phyloP scores from a whole-genome alignment of 2,113 vertebrate species.

The Catagonus wagneri region DNA sequence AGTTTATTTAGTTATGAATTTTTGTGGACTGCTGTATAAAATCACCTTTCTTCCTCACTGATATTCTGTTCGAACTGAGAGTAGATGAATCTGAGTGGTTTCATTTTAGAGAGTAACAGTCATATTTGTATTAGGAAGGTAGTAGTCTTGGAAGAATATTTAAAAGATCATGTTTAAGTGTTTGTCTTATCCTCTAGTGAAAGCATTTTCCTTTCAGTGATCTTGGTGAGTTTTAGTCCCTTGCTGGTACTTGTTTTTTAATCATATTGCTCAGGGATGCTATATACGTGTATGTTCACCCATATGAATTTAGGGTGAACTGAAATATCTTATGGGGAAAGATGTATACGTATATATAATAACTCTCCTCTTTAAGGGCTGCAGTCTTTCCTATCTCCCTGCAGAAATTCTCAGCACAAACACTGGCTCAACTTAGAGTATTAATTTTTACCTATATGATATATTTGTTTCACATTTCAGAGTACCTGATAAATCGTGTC shows the following conservation, averaged over 20 bases:
- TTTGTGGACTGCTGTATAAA: slow-evolving; percentile 79
- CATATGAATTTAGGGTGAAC: slow-evolving; percentile 1
- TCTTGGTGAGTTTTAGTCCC: slow-evolving; percentile 35
- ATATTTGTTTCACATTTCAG: slow-evolving; percentile 75
- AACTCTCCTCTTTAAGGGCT: neutral
- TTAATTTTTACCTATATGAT: slow-evolving; percentile 51
- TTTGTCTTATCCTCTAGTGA: slow-evolving; percentile 65
- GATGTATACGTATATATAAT: neutral
- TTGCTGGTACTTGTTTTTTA: slow-evolving; percentile 39
- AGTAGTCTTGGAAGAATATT: slow-evolving; percentile 71
- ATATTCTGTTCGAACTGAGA: slow-evolving; percentile 78
- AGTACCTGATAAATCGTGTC: slow-evolving; percentile 61
- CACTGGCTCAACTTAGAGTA: slow-evolving; percentile 28
- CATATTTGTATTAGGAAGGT: slow-evolving; percentile 58
- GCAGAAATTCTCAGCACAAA: slow-evolving; percentile 32
- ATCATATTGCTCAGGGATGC: neutral
- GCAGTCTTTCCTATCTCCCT: neutral
- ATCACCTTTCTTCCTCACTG: slow-evolving; percentile 81
- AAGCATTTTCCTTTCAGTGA: slow-evolving; percentile 63
- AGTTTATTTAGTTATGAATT: slow-evolving; percentile 86
- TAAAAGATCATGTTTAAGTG: slow-evolving; percentile 66
- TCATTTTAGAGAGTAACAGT: slow-evolving; percentile 73
- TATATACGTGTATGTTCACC: neutral
- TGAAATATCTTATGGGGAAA: slow-evolving; percentile 29
- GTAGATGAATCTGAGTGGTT: slow-evolving; percentile 74